Conservation (phyloP, 23 tunicate genomes). For the Corella eumyota region DNA sequence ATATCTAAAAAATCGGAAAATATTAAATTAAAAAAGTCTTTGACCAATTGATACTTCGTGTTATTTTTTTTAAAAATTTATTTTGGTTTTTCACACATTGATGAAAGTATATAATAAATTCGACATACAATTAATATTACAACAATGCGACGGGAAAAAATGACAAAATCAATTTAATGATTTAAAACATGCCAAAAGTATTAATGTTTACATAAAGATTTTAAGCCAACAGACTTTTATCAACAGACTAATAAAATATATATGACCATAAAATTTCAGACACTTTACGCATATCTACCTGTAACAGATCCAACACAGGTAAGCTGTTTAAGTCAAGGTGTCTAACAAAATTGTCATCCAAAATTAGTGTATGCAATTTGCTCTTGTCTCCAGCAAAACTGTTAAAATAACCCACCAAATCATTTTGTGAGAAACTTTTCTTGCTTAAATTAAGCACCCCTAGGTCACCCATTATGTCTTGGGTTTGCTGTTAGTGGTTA, state of each 20-base stretch:
- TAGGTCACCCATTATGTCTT: constrained; percentile 12
- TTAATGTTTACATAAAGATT: not conserved
- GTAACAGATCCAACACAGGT: not conserved
- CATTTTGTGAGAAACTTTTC: not conserved
- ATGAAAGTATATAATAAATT: too few relatives aligned
- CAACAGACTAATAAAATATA: too few relatives aligned
- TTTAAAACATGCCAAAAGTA: not conserved
- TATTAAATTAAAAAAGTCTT: too few relatives aligned
- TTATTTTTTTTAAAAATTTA: too few relatives aligned
- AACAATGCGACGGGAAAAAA: too few relatives aligned
- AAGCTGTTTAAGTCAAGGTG: not conserved
- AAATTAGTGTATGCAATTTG: constrained; percentile 2
- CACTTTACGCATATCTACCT: constrained; percentile 1
- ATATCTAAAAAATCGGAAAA: constrained; percentile 7
- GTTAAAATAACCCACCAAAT: not conserved
- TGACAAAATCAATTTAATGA: too few relatives aligned
- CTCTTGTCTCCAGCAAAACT: not conserved
- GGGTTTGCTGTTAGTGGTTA: too few relatives aligned
- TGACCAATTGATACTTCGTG: too few relatives aligned
- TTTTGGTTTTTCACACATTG: too few relatives aligned
- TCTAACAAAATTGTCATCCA: constrained; percentile 10
- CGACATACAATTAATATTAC: too few relatives aligned
- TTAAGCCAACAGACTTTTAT: too few relatives aligned
- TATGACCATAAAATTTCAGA: too few relatives aligned
- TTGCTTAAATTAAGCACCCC: constrained; percentile 7